Evolutionary conservation across 92 coral and sea anemone species (phyloP), one percentile per base, ranked within the genome.

Genomic region (Palythoa caribaeorum): DNA sequence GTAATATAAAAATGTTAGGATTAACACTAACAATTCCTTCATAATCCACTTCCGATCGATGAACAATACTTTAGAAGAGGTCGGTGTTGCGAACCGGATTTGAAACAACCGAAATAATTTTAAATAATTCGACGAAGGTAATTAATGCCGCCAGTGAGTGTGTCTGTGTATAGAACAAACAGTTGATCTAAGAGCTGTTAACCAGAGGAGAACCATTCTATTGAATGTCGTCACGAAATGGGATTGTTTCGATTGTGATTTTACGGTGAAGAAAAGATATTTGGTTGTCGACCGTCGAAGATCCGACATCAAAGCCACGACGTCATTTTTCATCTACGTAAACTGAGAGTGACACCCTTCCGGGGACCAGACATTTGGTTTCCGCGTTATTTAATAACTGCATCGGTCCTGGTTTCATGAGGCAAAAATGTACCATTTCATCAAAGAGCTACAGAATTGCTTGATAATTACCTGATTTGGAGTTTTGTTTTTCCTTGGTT

Each of bases 281-380:
- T 76, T 21, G 17, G 40, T 36, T 76, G 79, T 44, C 59, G 63
- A 9, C 80, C 15, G 80, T 50, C 36, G 37, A 21, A 76, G 39
- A 70, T 38, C 37, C 83, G 36, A 79, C 60, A 79, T 59, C 57
- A 35, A 70, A 6, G 44, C 39, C 16, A 17, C 75, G 60, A 66
- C n/a, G 73, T 79, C 84, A 79, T 37, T 35, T 0, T 35, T 0
- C 36, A 37, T 21, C 52, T 79, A 79, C 84, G 84, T 79, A 79
- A 62, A 17, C n/a, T n/a, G n/a, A 17, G 3, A 79, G 54, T 39
- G 71, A 37, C 84, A n/a, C 84, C 84, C 72, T 59, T 79, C 84
- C 84, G 84, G 84, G 38, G n/a, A 59, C 15, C 71, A 35, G 9
- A 78, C 10, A 10, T 28, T 65, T 13, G 39, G 72, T 17, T 79